Base-by-base conservation (phyloP, 2,888 invertebrate genomes). In the Carterocephalus palaemon region DNA sequence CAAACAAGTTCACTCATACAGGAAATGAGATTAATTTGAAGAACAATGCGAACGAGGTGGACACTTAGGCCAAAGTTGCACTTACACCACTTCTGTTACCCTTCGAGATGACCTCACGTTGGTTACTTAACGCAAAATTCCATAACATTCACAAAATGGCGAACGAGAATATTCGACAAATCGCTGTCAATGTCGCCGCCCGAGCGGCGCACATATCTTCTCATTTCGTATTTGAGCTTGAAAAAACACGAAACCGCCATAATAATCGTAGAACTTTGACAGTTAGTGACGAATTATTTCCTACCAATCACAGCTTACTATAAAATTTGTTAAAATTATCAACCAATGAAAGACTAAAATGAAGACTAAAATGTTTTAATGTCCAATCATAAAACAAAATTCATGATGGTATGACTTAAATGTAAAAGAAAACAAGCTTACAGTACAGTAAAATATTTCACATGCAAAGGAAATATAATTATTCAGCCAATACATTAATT, bases 231-330 rank as follows among this genome's bases (percentile, higher is more conserved):
- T 78, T 78, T 79, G 73, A 73, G 75, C 72, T 80, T 73, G 81
- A 84, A 87, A 85, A 85, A 86, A 84, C 78, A 78, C 70, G 63
- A 75, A 77, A 71, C 85, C 86, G 86, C 87, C 87, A 87, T 86
- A 80, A 71, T 73, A 56, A 52, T 47, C 58, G 61, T 53, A 47
- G 54, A 67, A 56, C 49, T 64, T 67, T 65, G 66, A 75, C 63
- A 72, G 56, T 26, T 45, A 31, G 39, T 28, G 34, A 42, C 19
- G 20, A 47, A 32, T 23, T 24, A 17, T 8, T 39, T 34, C 8
- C 9, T 10, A 20, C 31, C 8, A 38, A 8, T 45, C 12, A 51
- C 46, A 49, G 53, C 46, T 38, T 37, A 26, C 38, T 22, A 31
- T 32, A 26, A 24, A 8, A 10, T 13, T 9, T 45, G 33, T 39